These are phyloP conservation scores for Ceratina australensis DNA, from an alignment of 1,140 invertebrate species.

Conservation along the genomic window DNA sequence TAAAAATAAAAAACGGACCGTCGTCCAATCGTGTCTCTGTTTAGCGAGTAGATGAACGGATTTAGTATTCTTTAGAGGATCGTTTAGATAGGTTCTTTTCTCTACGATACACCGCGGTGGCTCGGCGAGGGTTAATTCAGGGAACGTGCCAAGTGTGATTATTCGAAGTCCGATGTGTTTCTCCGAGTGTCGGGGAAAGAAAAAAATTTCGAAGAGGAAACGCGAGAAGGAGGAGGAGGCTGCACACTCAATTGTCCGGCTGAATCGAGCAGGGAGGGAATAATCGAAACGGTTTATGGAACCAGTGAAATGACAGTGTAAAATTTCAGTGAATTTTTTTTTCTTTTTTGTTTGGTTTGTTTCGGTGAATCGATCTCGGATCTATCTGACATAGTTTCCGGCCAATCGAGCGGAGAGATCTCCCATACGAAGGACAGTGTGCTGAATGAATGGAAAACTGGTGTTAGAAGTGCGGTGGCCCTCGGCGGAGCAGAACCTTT, in stretches of 20 bases:
- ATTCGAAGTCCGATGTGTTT: slow-evolving; percentile 49
- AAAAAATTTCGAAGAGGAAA: slow-evolving; percentile 14
- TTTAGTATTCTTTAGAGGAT: slow-evolving; percentile 74
- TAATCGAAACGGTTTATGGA: slow-evolving; percentile 29
- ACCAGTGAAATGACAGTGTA: slow-evolving; percentile 53
- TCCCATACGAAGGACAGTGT: slow-evolving; percentile 9
- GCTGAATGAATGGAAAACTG: slow-evolving; percentile 29
- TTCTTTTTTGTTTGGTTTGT: too few species aligned
- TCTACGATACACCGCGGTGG: slow-evolving; percentile 70
- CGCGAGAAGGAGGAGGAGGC: not conserved
- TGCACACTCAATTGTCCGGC: not conserved
- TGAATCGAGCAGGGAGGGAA: slow-evolving; percentile 18
- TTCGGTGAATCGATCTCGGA: slow-evolving; percentile 35
- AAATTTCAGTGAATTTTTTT: slow-evolving; percentile 52
- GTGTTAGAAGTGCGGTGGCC: slow-evolving; percentile 33
- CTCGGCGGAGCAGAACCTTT: slow-evolving; percentile 59
- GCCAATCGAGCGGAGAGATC: slow-evolving; percentile 7
- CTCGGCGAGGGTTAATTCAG: slow-evolving; percentile 68
- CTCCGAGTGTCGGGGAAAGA: slow-evolving; percentile 26
- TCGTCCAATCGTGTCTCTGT: slow-evolving; percentile 73
- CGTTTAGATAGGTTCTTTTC: slow-evolving; percentile 73
- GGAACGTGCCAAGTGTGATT: slow-evolving; percentile 71
- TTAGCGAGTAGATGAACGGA: slow-evolving; percentile 71
- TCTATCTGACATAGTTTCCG: slow-evolving; percentile 20
- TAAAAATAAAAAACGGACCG: slow-evolving; percentile 63